Conservation (phyloP, 2,113 vertebrate species). For the Malurus cyaneus region DNA sequence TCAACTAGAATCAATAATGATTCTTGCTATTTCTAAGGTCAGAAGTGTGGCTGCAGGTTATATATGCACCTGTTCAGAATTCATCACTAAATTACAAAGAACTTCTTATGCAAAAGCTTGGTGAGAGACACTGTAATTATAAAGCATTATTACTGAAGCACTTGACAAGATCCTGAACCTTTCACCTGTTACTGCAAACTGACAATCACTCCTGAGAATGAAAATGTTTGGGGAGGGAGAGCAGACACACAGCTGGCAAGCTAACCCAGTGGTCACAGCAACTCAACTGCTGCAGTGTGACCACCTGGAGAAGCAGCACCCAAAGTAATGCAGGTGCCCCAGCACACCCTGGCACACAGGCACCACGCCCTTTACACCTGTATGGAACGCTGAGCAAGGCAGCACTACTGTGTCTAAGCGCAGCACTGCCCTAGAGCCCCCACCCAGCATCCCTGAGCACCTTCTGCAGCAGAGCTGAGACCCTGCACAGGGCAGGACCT, state of each 20-base stretch:
- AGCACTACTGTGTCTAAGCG: fast-evolving
- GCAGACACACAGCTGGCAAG: neutral
- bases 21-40: neutral
- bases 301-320: neutral
- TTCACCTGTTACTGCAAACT: neutral
- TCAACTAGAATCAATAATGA: neutral
- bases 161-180: neutral
- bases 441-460: fast-evolving
- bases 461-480: neutral
- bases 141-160: neutral
- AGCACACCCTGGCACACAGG: neutral
- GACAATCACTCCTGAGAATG: neutral
- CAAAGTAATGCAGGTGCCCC: fast-evolving
- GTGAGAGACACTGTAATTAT: neutral
- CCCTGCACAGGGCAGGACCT: neutral
- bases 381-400: no score
- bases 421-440: neutral
- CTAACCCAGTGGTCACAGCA: neutral
- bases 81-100: neutral
- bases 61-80: neutral
- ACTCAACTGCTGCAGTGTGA: neutral
- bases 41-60: neutral
- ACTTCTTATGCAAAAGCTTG: neutral
- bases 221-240: neutral
- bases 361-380: neutral